Percentiles rank a stretch among this genome's conserved stretches.
Conservation (phyloP, 2,888 invertebrate genomes). For the Colletes collaris region DNA sequence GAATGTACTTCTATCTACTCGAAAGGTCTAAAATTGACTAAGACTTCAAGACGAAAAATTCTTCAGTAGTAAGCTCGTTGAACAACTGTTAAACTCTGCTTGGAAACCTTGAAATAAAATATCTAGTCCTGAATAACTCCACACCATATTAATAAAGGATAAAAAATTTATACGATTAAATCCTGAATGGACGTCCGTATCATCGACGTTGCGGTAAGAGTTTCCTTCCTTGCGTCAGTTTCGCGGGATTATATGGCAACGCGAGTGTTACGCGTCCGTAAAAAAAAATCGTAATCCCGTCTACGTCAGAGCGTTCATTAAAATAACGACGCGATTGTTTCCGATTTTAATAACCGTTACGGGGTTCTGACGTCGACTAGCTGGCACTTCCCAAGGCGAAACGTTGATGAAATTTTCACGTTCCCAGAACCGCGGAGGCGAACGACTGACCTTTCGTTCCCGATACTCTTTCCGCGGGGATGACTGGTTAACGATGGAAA, state of each 20-base stretch:
- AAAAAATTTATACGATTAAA: no score
- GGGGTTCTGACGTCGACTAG: not conserved
- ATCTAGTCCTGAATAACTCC: no score
- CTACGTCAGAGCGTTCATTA: constrained; percentile 4
- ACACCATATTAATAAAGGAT: no score
- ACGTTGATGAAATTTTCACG: constrained; percentile 18
- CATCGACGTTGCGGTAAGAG: no score
- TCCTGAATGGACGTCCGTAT: no score
- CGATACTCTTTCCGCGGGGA: not conserved
- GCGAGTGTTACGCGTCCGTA: not conserved
- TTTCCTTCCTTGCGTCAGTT: not conserved
- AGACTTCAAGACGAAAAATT: no score
- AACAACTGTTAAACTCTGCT: no score
- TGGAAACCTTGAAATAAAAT: no score
- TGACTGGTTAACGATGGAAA: constrained; percentile 5
- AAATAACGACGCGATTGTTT: constrained; percentile 27
- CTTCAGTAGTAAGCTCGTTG: no score
- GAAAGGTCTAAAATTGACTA: no score
- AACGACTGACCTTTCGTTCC: constrained; percentile 32
- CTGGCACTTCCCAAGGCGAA: constrained; percentile 9
- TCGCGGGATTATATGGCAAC: constrained; percentile 30
- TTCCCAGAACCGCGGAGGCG: constrained; percentile 23
- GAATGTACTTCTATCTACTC: no score
- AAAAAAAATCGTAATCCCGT: not conserved
- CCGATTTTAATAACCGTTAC: constrained; percentile 16